Base-by-base conservation (phyloP, 1,140 invertebrate species). In the Drosophila sechellia region DNA sequence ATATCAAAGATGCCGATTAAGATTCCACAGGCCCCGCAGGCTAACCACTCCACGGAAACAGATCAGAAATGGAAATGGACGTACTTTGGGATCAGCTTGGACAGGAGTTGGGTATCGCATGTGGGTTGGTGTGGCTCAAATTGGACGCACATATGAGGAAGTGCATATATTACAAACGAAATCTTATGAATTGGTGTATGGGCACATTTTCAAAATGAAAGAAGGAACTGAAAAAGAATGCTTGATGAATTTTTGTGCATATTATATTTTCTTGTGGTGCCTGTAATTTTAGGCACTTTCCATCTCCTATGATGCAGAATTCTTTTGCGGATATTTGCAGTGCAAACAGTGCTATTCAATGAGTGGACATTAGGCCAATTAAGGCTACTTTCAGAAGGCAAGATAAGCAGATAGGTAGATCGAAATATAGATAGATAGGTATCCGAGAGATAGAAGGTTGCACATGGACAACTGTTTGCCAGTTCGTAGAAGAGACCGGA, bases 1-100 rank as follows among this genome's bases (percentile, higher is more conserved):
- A 91, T 91, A 89, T 91, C 89, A 91, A 91, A 91, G 84, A 89
- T 89, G 85, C 84, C 84, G 84, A 89, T 89, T 90, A 89, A 90
- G 83, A 87, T 87, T 87, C 84, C 52, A 48, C 59, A 70, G 34
- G 55, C 50, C 57, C 43, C 46, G 54, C 35, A 27, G 49, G 15
- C 42, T 31, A 12, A 13, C 37, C n/a, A 20, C 34, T 27, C 17
- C 50, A 48, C 46, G 34, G 54, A 53, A 56, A 73, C 48, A 27
- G 35, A 54, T 45, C 58, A 25, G 31, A 65, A 35, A 72, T 40
- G 39, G 42, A 20, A 17, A 22, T 6, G 53, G 27, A 42, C 22
- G 39, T 11, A 65, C 34, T 8, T 8, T 27, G 25, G 25, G 37
- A 45, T 68, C 35, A 10, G 22, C 22, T 35, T 20, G 10, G 11